Evolutionary conservation across 2,888 invertebrate genomes (phyloP).

Genomic region (Peribatodes rhomboidaria): DNA sequence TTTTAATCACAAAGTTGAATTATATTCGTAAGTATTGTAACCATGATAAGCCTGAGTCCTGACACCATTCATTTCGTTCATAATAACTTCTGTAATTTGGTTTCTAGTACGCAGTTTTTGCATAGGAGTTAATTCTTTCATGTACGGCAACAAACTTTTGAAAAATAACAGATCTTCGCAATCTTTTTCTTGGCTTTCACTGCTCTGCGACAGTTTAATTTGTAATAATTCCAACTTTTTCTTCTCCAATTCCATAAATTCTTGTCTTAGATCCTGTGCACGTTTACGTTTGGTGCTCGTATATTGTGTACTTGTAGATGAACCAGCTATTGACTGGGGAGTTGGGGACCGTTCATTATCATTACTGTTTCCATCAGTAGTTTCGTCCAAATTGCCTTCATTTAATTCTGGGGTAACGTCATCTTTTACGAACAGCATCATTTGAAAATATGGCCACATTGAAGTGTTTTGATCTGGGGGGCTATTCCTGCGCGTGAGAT

Average conservation of each 20-base stretch:
- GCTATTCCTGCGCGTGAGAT: too few species aligned
- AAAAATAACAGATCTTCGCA: slow-evolving; percentile 15
- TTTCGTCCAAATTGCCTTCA: slow-evolving; percentile 37
- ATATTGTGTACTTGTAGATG: slow-evolving; percentile 50
- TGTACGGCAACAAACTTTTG: slow-evolving; percentile 11
- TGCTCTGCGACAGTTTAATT: slow-evolving; percentile 52
- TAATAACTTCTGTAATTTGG: slow-evolving; percentile 45
- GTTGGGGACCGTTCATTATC: slow-evolving; percentile 46
- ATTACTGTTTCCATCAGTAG: slow-evolving; percentile 45
- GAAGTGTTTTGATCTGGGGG: slow-evolving; percentile 35
- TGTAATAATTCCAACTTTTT: slow-evolving; percentile 53
- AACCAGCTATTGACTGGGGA: slow-evolving; percentile 46
- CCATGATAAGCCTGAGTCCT: slow-evolving; percentile 50
- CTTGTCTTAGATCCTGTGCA: slow-evolving; percentile 50
- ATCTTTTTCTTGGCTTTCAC: slow-evolving; percentile 40
- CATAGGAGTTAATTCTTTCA: slow-evolving; percentile 50
- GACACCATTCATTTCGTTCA: slow-evolving; percentile 50
- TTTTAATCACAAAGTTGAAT: slow-evolving; percentile 14
- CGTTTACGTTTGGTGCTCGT: slow-evolving; percentile 51
- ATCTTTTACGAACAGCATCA: slow-evolving; percentile 21
- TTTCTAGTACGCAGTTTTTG: slow-evolving; percentile 52
- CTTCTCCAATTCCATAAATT: slow-evolving; percentile 53
- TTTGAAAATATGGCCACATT: slow-evolving; percentile 10
- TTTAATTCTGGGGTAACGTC: slow-evolving; percentile 26
- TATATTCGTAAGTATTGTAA: slow-evolving; percentile 49